Conservation (phyloP, 2,888 invertebrate species). For the Nowickia ferox region DNA sequence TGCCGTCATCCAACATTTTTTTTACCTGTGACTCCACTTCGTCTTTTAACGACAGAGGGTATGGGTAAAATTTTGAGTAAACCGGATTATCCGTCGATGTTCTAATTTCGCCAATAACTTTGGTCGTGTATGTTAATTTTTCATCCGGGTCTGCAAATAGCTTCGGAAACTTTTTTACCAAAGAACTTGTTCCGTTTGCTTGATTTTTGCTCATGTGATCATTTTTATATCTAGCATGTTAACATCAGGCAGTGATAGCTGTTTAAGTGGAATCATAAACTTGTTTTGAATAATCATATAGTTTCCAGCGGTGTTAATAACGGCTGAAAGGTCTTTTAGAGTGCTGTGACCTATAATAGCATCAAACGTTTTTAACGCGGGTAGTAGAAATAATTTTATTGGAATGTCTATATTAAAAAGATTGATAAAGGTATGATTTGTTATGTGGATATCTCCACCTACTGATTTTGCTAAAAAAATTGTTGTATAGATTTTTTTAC, state of each 20-base stretch:
- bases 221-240: neutral
- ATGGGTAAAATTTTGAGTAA: too few relatives aligned
- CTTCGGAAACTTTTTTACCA: constrained; percentile 2
- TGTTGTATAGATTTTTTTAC: too few relatives aligned
- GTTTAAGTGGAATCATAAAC: constrained; percentile 4
- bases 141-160: constrained; percentile 1
- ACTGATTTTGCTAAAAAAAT: constrained; percentile 25
- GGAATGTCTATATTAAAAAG: constrained; percentile 25
- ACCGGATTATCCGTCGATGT: neutral
- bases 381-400: constrained; percentile 12
- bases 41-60: neutral
- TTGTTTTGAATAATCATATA: neutral
- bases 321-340: neutral
- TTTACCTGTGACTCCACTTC: constrained; percentile 2
- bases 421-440: constrained; percentile 19
- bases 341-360: neutral
- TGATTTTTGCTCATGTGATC: neutral
- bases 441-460: constrained; percentile 14
- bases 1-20: neutral
- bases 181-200: neutral
- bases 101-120: neutral
- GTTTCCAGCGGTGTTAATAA: constrained; percentile 2
- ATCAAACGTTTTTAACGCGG: constrained; percentile 17
- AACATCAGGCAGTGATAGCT: neutral
- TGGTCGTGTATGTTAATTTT: too few relatives aligned